Conservation (phyloP, 2,888 invertebrate species). For the Cyclophora punctaria region DNA sequence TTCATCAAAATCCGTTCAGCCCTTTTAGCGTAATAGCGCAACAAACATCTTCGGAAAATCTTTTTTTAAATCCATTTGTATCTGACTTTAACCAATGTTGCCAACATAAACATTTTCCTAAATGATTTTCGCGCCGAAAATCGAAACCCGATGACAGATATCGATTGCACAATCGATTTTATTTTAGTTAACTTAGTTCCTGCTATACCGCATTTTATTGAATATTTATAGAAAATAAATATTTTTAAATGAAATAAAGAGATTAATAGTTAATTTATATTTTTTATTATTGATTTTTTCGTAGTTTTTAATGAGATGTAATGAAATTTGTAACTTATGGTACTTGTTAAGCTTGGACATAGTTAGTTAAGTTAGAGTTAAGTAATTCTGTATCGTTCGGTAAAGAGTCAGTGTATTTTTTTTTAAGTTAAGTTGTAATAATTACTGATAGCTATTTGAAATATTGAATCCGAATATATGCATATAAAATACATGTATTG, state of each 20-base stretch:
- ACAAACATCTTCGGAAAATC: too few relatives aligned
- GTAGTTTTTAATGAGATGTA: constrained; percentile 50
- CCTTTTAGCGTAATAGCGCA: too few relatives aligned
- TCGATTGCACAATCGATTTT: constrained; percentile 13
- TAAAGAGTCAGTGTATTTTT: constrained; percentile 67
- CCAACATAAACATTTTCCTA: neutral
- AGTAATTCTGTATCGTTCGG: constrained; percentile 49
- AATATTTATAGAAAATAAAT: constrained; percentile 15
- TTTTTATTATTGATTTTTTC: constrained; percentile 36
- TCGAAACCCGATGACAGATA: constrained; percentile 3
- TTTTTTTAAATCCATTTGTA: too few relatives aligned
- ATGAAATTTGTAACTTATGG: constrained; percentile 70
- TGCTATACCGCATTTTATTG: constrained; percentile 14
- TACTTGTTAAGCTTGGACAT: constrained; percentile 66
- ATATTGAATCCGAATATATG: constrained; percentile 74
- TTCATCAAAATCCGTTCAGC: too few relatives aligned
- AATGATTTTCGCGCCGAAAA: constrained; percentile 1
- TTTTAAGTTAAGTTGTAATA: constrained; percentile 68
- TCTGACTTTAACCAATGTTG: constrained; percentile 1
- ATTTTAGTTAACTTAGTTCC: constrained; percentile 12
- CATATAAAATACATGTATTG: constrained; percentile 60
- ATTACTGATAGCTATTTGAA: constrained; percentile 69
- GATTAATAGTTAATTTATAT: constrained; percentile 57
- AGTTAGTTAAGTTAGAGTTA: constrained; percentile 64
- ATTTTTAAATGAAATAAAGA: constrained; percentile 35